These are phyloP conservation scores for Diphyllodes magnificus DNA, from an alignment of 2,113 vertebrate species.

Conservation along the genomic window DNA sequence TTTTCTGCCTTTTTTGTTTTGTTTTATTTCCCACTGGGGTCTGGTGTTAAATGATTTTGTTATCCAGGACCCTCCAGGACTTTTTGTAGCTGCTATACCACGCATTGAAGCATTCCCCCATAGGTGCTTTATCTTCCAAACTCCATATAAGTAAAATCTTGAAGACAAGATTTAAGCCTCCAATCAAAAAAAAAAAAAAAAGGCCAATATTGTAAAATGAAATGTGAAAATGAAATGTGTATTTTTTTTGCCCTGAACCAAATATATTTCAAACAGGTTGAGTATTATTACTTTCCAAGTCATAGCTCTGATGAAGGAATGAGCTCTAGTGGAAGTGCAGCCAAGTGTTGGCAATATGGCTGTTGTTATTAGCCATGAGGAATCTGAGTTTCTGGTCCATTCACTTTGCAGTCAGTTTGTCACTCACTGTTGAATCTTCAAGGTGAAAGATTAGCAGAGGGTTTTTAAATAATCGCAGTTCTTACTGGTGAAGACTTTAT, in stretches of 20 bases:
- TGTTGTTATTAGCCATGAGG: neutral
- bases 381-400: conserved; percentile 27
- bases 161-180: neutral
- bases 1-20: neutral
- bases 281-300: neutral
- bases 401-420: conserved; percentile 32
- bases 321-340: conserved; percentile 13
- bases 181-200: neutral
- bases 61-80: neutral
- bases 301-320: conserved; percentile 21
- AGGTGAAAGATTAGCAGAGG: conserved; percentile 32
- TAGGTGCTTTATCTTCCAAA: conserved; percentile 19
- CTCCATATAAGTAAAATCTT: neutral
- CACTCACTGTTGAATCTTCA: conserved; percentile 32
- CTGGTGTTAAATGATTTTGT: conserved; percentile 20
- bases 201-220: neutral
- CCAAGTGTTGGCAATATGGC: neutral
- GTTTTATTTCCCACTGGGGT: neutral
- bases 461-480: neutral
- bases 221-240: neutral
- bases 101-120: neutral
- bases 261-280: conserved; percentile 20
- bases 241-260: neutral
- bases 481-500: neutral
- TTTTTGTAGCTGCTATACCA: conserved; percentile 29